Conservation (phyloP, 2,888 invertebrate genomes). For the Leuctra nigra region DNA sequence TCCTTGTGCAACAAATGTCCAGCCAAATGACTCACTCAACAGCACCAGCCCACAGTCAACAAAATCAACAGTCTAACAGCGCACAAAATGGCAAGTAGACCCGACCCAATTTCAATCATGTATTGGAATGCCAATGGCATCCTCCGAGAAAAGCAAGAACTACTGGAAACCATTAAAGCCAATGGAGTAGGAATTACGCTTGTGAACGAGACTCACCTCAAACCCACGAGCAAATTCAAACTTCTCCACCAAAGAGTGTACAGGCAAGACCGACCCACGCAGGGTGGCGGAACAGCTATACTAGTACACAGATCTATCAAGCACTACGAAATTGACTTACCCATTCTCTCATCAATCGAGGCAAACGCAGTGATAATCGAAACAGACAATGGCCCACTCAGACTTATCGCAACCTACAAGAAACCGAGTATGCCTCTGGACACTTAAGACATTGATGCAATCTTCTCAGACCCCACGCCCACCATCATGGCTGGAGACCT, state of each 20-base stretch:
- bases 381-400: neutral
- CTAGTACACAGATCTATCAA: neutral
- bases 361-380: neutral
- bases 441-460: neutral
- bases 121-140: neutral
- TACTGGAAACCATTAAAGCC: neutral
- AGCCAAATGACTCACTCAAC: too few relatives aligned
- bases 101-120: neutral
- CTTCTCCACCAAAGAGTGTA: neutral
- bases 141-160: neutral
- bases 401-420: neutral
- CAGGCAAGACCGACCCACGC: too few relatives aligned
- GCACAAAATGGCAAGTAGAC: too few relatives aligned
- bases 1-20: too few relatives aligned
- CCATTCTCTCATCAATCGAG: neutral
- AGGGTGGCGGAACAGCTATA: constrained; percentile 2
- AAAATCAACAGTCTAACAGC: neutral
- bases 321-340: neutral
- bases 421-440: neutral
- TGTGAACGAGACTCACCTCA: neutral
- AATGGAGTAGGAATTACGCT: neutral
- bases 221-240: neutral
- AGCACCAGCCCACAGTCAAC: neutral
- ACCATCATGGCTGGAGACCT: neutral
- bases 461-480: neutral